Base-by-base conservation (phyloP, 2,888 invertebrate species). In the Endotricha flammealis region DNA sequence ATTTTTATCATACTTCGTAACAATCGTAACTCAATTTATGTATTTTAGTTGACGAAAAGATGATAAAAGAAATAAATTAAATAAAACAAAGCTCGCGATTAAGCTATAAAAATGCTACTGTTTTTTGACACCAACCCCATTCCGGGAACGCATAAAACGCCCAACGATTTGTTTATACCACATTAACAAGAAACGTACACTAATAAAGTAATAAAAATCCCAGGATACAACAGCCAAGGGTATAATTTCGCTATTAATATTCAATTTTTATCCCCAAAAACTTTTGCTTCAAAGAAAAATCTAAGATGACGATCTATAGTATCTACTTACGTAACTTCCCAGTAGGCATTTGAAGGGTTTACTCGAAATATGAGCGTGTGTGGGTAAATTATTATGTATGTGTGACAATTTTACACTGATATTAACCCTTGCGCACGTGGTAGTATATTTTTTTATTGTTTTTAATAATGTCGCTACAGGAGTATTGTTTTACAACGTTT, bases 211-310 rank as follows among this genome's bases (percentile, higher is more conserved):
- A 86, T 86, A 85, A 85, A 82, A 79, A 71, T n/a, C 65, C 63
- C 56, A 39, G 64, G 67, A 65, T 67, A 58, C 60, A 70, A 64
- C 67, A 60, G 43, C 52, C 50, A 44, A 59, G 63, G 65, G 69
- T 72, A 78, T 85, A 83, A 85, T 83, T 77, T 83, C 62, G 76
- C 85, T 82, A 86, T 86, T 86, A 85, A 86, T 85, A 86, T 86
- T 86, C 85, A 83, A 85, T 85, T 81, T 83, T 75, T 72, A 74
- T 73, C 76, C 71, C 67, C n/a, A n/a, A 67, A 71, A 76, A 71
- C 63, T 73, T 68, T 53, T 57, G 68, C 79, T 86, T 85, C 85
- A 85, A 80, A 82, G 83, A 85, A 86, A 75, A 73, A 76, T 77
- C 72, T 74, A 30, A 80, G 83, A 83, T 85, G 77, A 54, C 52